phyloP scores from a whole-genome alignment of 2,797 vertebrate genomes.

The Alcedo quadribrachys region DNA sequence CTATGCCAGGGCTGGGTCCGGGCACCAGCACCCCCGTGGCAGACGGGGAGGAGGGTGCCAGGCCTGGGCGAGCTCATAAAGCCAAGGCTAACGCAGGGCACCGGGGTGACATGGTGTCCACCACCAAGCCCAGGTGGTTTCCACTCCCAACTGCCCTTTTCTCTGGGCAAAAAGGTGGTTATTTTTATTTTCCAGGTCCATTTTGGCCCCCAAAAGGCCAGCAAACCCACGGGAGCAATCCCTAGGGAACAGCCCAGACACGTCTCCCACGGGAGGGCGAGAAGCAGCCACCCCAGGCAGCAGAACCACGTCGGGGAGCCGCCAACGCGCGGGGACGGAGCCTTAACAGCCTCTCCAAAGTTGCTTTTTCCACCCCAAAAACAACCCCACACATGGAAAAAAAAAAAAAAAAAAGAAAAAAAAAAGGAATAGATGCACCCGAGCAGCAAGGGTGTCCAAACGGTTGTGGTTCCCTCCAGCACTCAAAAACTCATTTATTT shows the following conservation, averaged over 20 bases:
- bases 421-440: not conserved
- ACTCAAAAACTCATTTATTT: not conserved
- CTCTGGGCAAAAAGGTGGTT: not conserved
- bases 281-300: no score
- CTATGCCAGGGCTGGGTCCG: accelerated
- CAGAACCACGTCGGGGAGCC: not conserved
- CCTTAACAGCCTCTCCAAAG: not conserved
- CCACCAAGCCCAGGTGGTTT: no score
- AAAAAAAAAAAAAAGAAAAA: no score
- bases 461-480: not conserved
- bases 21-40: not conserved
- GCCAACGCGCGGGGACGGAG: not conserved
- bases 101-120: no score
- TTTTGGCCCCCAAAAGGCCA: not conserved
- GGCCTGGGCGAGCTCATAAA: no score
- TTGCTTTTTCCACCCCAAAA: not conserved
- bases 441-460: not conserved
- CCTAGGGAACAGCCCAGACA: no score
- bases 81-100: no score
- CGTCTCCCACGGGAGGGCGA: no score
- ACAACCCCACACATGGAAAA: no score
- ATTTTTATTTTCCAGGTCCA: not conserved
- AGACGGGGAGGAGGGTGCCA: no score
- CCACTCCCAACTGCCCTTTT: no score
- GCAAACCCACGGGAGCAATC: no score